Conservation (phyloP, 2,888 invertebrate species). For the Leptura quadrifasciata region DNA sequence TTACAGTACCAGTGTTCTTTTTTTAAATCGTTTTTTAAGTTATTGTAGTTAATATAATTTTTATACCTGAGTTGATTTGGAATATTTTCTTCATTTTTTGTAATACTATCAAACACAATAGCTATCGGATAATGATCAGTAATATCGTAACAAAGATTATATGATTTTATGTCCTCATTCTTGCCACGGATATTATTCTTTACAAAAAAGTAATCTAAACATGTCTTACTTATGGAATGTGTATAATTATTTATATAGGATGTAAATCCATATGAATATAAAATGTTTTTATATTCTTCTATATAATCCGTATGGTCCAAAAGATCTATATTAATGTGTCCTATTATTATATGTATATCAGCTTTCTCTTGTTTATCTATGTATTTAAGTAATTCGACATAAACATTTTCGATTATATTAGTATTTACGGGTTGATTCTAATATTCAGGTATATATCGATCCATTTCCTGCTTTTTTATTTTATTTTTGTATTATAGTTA, state of each 20-base stretch:
- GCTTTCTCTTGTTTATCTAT: slow-evolving; percentile 15
- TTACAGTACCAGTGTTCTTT: neutral
- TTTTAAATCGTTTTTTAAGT: no score
- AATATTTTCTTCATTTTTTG: neutral
- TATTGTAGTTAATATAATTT: neutral
- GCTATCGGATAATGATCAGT: slow-evolving; percentile 2
- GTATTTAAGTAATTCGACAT: slow-evolving; percentile 5
- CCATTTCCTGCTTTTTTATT: no score
- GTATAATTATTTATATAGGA: slow-evolving; percentile 33
- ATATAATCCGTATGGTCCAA: slow-evolving; percentile 22
- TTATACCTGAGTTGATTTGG: neutral
- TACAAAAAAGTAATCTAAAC: slow-evolving; percentile 18
- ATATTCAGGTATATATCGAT: no score
- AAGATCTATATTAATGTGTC: slow-evolving; percentile 26
- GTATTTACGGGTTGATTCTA: no score
- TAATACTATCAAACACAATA: neutral
- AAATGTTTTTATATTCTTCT: slow-evolving; percentile 32
- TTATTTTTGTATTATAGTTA: no score
- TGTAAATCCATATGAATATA: slow-evolving; percentile 11
- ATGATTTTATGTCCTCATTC: neutral
- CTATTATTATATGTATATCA: neutral
- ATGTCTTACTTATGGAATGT: slow-evolving; percentile 32
- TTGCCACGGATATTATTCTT: neutral
- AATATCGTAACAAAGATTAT: neutral
- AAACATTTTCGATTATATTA: no score